Evolutionary conservation across 1,140 invertebrate species (phyloP), one percentile per base, ranked within the genome.

Genomic region (Nixonia krombeini): DNA sequence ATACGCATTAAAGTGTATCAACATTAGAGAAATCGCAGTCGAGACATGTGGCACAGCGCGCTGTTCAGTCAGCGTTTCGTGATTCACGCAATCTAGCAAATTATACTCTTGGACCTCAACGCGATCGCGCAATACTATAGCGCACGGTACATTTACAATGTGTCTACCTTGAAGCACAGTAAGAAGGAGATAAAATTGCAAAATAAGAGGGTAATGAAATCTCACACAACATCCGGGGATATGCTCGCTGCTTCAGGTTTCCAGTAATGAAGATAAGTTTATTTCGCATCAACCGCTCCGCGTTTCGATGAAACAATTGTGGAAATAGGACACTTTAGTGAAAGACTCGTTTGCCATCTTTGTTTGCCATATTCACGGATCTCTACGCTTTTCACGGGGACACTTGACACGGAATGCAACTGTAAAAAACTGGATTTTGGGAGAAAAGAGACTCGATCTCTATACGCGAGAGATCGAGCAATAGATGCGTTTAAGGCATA

Each of bases 41-140:
- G 29, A 57, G 38, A 47, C 57, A 50, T 59, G 45, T 42, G 38
- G 56, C 40, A 4, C 18, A 46, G 26, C 51, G 12, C 40, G 25
- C 33, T 10, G 50, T 44, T 37, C 58, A 61, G 51, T 53, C 26
- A 62, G 40, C 21, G 56, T 65, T 70, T 65, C 56, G 62, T 61
- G 61, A 70, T 70, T 70, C 68, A 70, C 68, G 68, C 68, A 62
- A 70, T 61, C 52, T 53, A 58, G 56, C 53, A 66, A 70, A 70
- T 70, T 70, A 65, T 45, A 70, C 62, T 62, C 56, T 62, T 58
- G 52, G 35, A 55, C 56, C 62, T 65, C 53, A 49, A 61, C 52
- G 46, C 52, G 52, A 62, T 68, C 64, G 50, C 58, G 49, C 42
- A 71, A 71, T 56, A 21, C 38, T 52, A 18, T 23, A 44, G 29